Percentiles rank a stretch among this genome's conserved stretches.
Evolutionary conservation across 2,113 vertebrate species (phyloP).

Genomic region (Diglossa brunneiventris): DNA sequence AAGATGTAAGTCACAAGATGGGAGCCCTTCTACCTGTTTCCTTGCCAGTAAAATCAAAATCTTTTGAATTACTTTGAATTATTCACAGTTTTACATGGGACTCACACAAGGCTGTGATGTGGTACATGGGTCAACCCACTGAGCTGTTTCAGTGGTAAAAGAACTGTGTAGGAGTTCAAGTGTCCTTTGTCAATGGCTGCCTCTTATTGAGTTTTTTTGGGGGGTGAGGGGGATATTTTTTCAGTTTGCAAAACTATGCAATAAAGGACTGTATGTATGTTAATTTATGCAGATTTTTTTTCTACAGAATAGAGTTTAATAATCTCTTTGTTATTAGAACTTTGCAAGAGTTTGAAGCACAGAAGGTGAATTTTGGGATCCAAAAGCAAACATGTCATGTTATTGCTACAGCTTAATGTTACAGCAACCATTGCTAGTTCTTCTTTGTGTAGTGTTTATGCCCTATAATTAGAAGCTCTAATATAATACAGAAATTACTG

Average conservation of each 20-base stretch:
- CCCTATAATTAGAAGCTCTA: neutral
- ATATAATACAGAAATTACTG: neutral
- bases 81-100: neutral
- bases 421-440: neutral
- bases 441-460: neutral
- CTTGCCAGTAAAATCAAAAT: neutral
- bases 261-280: neutral
- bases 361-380: neutral
- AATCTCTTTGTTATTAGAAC: neutral
- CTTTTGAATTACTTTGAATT: neutral
- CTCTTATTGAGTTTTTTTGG: neutral
- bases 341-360: neutral
- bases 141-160: neutral
- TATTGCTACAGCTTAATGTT: neutral
- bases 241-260: neutral
- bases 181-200: neutral
- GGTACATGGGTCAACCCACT: neutral
- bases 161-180: neutral
- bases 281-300: neutral
- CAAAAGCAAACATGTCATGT: neutral
- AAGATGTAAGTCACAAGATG: neutral
- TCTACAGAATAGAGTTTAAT: neutral
- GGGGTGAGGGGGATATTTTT: fast-evolving
- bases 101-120: neutral
- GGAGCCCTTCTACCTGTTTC: neutral